These are phyloP conservation scores for Gadopsis marmoratus DNA, from an alignment of 2,797 vertebrate species.

Conservation along the genomic window DNA sequence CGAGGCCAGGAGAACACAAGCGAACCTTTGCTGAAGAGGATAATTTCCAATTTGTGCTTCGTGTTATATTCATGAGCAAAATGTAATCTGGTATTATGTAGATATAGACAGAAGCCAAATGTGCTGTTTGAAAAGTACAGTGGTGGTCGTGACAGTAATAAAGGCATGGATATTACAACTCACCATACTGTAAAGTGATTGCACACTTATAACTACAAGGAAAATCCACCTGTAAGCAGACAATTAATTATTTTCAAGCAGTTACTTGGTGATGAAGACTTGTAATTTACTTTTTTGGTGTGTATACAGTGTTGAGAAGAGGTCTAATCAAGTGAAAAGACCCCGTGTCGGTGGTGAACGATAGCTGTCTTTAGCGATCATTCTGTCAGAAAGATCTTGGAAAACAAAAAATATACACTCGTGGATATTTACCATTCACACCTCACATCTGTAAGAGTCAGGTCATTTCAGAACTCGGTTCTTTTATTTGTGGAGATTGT, in stretches of 20 bases:
- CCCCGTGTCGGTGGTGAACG: not conserved
- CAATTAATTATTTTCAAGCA: not conserved
- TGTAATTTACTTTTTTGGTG: not conserved
- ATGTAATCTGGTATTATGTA: slow-evolving; percentile 52
- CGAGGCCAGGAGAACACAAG: slow-evolving; percentile 23
- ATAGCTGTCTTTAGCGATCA: not conserved
- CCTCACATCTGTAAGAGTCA: not conserved
- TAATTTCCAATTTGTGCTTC: slow-evolving; percentile 48
- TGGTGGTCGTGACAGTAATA: not conserved
- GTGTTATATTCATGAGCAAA: slow-evolving; percentile 47
- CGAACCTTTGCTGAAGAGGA: slow-evolving; percentile 33
- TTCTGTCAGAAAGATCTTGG: not conserved
- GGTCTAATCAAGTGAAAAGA: slow-evolving; percentile 7
- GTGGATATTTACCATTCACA: not conserved
- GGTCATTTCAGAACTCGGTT: not conserved
- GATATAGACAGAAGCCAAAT: slow-evolving; percentile 53
- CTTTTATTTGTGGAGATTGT: too few species aligned
- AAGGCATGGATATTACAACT: slow-evolving; percentile 11
- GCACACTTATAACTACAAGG: not conserved
- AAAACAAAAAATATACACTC: not conserved
- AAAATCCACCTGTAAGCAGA: not conserved
- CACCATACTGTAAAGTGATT: slow-evolving; percentile 17
- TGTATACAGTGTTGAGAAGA: not conserved
- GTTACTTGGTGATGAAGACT: not conserved
- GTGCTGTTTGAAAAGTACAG: slow-evolving; percentile 27